A percentile compares a stretch with the other conserved stretches of the same genome.
Conservation (phyloP, 1,140 invertebrate genomes). For the Halictus rubicundus region DNA sequence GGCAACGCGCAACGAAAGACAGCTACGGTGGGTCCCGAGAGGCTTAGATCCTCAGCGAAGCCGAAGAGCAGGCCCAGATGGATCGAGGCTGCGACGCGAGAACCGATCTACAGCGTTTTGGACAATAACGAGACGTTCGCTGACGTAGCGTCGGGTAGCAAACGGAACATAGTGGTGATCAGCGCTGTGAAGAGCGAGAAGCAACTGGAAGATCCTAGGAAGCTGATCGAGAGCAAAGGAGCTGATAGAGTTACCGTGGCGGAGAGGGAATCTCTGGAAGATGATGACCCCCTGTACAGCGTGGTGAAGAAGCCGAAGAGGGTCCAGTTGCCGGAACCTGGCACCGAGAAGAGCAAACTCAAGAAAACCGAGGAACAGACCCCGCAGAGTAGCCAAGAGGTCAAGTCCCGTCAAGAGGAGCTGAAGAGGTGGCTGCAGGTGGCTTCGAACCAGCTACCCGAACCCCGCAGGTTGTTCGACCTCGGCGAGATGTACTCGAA, state of each 20-base stretch:
- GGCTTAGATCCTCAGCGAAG: slow-evolving; percentile 10
- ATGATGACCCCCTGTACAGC: slow-evolving; percentile 67
- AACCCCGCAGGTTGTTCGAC: slow-evolving; percentile 36
- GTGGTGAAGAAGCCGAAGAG: slow-evolving; percentile 68
- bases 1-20: slow-evolving; percentile 43
- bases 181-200: slow-evolving; percentile 54
- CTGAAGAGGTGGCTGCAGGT: slow-evolving; percentile 66
- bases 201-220: neutral
- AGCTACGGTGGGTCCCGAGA: slow-evolving; percentile 11
- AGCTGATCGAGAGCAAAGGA: neutral
- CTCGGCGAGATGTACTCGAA: slow-evolving; percentile 39
- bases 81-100: slow-evolving; percentile 66
- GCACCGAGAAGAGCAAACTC: slow-evolving; percentile 1
- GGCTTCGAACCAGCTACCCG: slow-evolving; percentile 42
- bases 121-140: slow-evolving; percentile 33
- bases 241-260: neutral
- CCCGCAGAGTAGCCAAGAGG: slow-evolving; percentile 24
- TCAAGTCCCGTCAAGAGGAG: slow-evolving; percentile 53
- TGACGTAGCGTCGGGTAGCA: neutral
- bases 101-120: slow-evolving; percentile 69
- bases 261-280: slow-evolving; percentile 30
- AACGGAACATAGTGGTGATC: slow-evolving; percentile 57
- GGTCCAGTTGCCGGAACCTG: slow-evolving; percentile 22
- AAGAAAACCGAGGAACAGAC: neutral
- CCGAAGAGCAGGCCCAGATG: slow-evolving; percentile 61